These are phyloP conservation scores for Ormyrus pomaceus DNA, from an alignment of 2,888 invertebrate genomes.

Conservation along the genomic window DNA sequence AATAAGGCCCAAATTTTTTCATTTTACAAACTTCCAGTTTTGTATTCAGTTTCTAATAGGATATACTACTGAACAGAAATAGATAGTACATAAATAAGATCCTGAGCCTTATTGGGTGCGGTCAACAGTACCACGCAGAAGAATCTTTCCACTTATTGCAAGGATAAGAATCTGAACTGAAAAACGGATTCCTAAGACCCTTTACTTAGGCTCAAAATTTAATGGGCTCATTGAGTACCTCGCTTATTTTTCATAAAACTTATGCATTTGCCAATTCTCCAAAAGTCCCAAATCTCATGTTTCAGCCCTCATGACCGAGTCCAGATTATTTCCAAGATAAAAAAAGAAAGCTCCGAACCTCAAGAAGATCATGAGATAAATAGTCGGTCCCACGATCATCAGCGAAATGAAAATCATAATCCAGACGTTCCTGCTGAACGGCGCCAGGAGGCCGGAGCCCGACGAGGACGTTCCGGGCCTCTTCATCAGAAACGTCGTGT, in stretches of 20 bases:
- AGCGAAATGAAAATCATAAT: constrained; percentile 84
- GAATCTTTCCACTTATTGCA: no score
- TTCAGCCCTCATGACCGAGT: background rate
- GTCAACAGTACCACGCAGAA: no score
- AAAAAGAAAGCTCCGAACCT: constrained; percentile 73
- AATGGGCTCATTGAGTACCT: background rate
- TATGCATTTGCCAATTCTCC: background rate
- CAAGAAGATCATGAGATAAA: constrained; percentile 83
- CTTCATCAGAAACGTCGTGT: constrained; percentile 88
- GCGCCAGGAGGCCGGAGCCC: constrained; percentile 89
- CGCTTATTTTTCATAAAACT: background rate
- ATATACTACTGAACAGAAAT: no score
- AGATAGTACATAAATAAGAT: no score
- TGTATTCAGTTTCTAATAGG: no score
- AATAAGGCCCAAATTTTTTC: no score
- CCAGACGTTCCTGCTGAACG: constrained; percentile 86
- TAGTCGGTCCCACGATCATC: constrained; percentile 86
- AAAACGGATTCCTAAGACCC: no score
- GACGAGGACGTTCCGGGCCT: constrained; percentile 89
- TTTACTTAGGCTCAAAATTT: no score
- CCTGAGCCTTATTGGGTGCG: no score
- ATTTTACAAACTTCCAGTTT: no score
- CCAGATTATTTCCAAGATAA: background rate
- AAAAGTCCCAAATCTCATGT: background rate
- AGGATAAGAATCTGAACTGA: no score